phyloP scores from a whole-genome alignment of 2,888 invertebrate genomes.

The Teinopalpus imperialis region DNA sequence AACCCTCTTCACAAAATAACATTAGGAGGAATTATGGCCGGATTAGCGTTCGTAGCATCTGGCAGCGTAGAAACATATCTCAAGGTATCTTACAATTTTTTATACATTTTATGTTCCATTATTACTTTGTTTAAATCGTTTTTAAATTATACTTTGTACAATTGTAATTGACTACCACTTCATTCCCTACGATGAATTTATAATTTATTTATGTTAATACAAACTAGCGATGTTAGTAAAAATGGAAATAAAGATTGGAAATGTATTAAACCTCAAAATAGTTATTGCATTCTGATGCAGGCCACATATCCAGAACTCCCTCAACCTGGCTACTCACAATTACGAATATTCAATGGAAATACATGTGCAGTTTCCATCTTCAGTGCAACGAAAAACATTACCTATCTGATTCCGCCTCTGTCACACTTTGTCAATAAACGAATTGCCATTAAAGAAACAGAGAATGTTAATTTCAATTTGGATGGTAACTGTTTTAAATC shows the following conservation, averaged over 20 bases:
- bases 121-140: too few species aligned
- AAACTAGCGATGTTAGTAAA: too few species aligned
- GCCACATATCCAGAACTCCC: constrained; percentile 83
- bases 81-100: constrained; percentile 81
- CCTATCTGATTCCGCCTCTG: constrained; percentile 51
- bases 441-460: constrained; percentile 36
- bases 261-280: too few species aligned
- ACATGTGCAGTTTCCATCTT: constrained; percentile 71
- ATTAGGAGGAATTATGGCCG: constrained; percentile 89
- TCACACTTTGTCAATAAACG: constrained; percentile 49
- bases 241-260: too few species aligned
- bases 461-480: constrained; percentile 40
- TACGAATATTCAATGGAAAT: constrained; percentile 83
- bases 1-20: constrained; percentile 90
- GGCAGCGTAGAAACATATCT: constrained; percentile 86
- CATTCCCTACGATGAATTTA: too few species aligned
- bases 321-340: constrained; percentile 73
- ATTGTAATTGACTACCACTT: too few species aligned
- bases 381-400: constrained; percentile 59
- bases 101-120: too few species aligned
- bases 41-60: constrained; percentile 88
- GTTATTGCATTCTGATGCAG: too few species aligned
- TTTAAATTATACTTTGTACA: too few species aligned
- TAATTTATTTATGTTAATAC: too few species aligned
- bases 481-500: constrained; percentile 47